Percentiles rank a stretch among this genome's conserved stretches.
Evolutionary conservation across 2,113 vertebrate species (phyloP).

Genomic region (Rhinoptilus africanus): DNA sequence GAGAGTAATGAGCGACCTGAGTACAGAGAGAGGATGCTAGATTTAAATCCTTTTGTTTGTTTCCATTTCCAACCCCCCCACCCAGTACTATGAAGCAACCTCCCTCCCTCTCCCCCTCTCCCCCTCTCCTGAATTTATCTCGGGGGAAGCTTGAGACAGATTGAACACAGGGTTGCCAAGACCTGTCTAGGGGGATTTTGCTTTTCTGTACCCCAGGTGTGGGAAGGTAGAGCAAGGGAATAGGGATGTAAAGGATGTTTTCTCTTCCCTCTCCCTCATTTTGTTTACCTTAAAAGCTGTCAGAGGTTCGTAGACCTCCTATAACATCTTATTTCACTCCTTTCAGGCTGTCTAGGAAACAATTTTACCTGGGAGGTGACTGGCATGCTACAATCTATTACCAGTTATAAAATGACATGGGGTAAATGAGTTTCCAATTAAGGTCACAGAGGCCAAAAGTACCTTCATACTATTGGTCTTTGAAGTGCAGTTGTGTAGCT

Average conservation of each 20-base stretch:
- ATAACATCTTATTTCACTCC: conserved; percentile 7
- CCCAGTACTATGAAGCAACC: neutral
- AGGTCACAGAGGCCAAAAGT: neutral
- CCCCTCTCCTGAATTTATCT: neutral
- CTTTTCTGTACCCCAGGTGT: conserved; percentile 4
- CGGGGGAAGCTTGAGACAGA: conserved; percentile 32
- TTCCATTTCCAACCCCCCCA: too few relatives aligned
- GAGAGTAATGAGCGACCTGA: neutral
- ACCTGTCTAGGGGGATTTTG: conserved; percentile 18
- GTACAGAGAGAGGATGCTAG: neutral
- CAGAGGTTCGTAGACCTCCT: neutral
- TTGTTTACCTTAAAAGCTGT: neutral
- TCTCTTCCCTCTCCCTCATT: neutral
- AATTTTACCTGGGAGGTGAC: neutral
- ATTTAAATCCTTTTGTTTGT: neutral
- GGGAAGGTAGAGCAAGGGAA: conserved; percentile 15
- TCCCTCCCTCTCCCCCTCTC: neutral
- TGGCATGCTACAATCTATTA: neutral
- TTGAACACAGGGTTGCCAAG: conserved; percentile 41
- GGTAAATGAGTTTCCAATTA: neutral
- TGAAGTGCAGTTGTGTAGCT: neutral
- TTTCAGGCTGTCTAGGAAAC: neutral
- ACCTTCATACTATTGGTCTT: neutral
- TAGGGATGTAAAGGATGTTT: neutral
- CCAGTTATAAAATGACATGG: neutral